Evolutionary conservation across 2,888 invertebrate species (phyloP).

Genomic region (Azorinus chamasolen): DNA sequence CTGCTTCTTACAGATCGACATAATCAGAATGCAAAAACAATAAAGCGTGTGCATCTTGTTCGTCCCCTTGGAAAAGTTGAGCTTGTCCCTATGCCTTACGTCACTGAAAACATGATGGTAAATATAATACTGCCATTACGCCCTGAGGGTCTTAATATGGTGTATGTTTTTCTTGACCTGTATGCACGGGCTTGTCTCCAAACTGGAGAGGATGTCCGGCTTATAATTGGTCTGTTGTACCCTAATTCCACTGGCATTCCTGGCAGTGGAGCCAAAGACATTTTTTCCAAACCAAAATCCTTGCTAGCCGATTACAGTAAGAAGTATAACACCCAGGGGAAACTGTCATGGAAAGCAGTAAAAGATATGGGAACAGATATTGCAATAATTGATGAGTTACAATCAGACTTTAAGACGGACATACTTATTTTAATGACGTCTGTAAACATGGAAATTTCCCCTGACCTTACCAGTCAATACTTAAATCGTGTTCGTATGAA

Average conservation of each 20-base stretch:
- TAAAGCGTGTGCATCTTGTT: conserved; percentile 91
- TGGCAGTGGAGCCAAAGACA: conserved; percentile 86
- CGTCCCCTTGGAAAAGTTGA: conserved; percentile 95
- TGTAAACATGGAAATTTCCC: conserved; percentile 81
- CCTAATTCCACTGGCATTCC: conserved; percentile 11
- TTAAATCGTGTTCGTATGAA: conserved; percentile 98
- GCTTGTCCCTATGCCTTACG: conserved; percentile 96
- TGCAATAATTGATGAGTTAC: conserved; percentile 90
- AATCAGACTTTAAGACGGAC: conserved; percentile 91
- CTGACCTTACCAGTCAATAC: conserved; percentile 87
- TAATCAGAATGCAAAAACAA: conserved; percentile 58
- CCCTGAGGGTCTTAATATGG: conserved; percentile 87
- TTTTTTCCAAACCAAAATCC: conserved; percentile 90
- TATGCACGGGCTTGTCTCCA: conserved; percentile 92
- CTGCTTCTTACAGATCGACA: conserved; percentile 80
- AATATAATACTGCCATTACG: conserved; percentile 92
- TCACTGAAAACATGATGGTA: conserved; percentile 96
- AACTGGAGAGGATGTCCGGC: conserved; percentile 92
- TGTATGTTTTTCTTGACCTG: conserved; percentile 90
- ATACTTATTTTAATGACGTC: conserved; percentile 79
- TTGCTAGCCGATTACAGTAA: conserved; percentile 89
- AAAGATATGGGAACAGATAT: conserved; percentile 86
- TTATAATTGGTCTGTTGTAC: conserved; percentile 91
- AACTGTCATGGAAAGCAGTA: conserved; percentile 87
- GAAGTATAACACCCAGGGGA: conserved; percentile 90